Percentiles rank a stretch among this genome's conserved stretches.
Evolutionary conservation across 2,797 vertebrate species (phyloP).

Genomic region (Anableps anableps): DNA sequence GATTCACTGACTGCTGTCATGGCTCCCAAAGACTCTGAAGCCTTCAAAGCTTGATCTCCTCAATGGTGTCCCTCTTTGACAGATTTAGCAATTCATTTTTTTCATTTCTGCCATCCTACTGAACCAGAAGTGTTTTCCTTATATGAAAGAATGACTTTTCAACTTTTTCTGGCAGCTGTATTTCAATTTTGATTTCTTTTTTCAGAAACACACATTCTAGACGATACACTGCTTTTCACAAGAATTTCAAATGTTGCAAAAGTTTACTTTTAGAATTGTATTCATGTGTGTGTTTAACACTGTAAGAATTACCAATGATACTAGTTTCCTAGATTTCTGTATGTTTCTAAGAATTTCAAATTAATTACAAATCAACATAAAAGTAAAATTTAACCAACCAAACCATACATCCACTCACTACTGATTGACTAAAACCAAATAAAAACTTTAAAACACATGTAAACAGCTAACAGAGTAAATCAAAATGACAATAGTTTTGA

Average conservation of each 20-base stretch:
- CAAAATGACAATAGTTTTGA: not conserved
- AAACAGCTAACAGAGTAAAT: not conserved
- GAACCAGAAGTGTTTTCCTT: conserved; percentile 37
- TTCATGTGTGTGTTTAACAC: not conserved
- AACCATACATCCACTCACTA: not conserved
- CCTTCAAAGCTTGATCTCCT: conserved; percentile 45
- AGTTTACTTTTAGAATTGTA: not conserved
- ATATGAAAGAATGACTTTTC: too few relatives aligned
- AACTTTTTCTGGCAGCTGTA: conserved; percentile 28
- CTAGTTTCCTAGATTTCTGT: not conserved
- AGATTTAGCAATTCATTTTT: conserved; percentile 42
- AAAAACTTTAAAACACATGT: not conserved
- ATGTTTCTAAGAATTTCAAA: not conserved
- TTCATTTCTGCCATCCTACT: conserved; percentile 56
- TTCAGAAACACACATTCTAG: not conserved
- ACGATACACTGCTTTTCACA: not conserved
- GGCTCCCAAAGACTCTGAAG: conserved; percentile 12
- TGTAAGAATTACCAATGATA: not conserved
- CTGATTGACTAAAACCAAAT: not conserved
- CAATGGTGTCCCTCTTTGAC: conserved; percentile 38
- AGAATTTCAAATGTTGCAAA: not conserved
- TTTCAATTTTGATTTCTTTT: not conserved
- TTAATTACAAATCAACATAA: not conserved
- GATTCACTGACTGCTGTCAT: conserved; percentile 7
- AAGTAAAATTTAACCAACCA: not conserved